Evolutionary conservation across 1,140 invertebrate genomes (phyloP), one percentile per base, ranked within the genome.

Genomic region (Pseudomyrmex gracilis): DNA sequence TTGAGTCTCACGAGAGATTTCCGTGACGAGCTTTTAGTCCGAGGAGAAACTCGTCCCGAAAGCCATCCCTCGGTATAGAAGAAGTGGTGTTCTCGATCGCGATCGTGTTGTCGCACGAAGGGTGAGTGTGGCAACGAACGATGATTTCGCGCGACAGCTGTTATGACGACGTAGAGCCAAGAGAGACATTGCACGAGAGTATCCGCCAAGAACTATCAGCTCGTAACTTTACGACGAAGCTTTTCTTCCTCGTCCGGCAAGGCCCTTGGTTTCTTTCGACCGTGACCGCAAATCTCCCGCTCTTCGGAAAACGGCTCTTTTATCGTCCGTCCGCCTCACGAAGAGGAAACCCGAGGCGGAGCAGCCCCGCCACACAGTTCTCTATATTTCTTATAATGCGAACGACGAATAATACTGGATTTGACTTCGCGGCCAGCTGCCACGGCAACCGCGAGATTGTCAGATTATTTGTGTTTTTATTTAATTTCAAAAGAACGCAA

Each of bases 281-380:
- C 61, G 61, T 61, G 61, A 66, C 61, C 76, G 43, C 76, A 78
- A 78, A 70, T 78, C 76, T 78, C 20, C 53, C 43, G 76, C 43
- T 58, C 43, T 58, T 70, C 76, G 76, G 53, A 53, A 78, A 70
- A 78, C 43, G 43, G 64, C 49, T 5, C 43, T 17, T 80, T 80
- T 71, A 80, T 80, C 76, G 66, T 71, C 5, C 34, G 12, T 17
- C 45, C 20, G 34, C 51, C 70, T 57, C 51, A 70, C 49, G 76
- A 78, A 78, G 51, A 78, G 66, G 66, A 80, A 80, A 71, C 43
- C 8, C 34, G 13, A 70, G 45, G 34, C 47, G 58, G 2, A 57
- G 22, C 47, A 63, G 2, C 15, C 34, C 34, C 34, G 34, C 34
- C 7, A 10, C 49, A 15, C 61, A 17, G 22, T 17, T 66, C 15